These are phyloP conservation scores for Patella vulgata DNA, from an alignment of 1,140 invertebrate species.

Conservation along the genomic window DNA sequence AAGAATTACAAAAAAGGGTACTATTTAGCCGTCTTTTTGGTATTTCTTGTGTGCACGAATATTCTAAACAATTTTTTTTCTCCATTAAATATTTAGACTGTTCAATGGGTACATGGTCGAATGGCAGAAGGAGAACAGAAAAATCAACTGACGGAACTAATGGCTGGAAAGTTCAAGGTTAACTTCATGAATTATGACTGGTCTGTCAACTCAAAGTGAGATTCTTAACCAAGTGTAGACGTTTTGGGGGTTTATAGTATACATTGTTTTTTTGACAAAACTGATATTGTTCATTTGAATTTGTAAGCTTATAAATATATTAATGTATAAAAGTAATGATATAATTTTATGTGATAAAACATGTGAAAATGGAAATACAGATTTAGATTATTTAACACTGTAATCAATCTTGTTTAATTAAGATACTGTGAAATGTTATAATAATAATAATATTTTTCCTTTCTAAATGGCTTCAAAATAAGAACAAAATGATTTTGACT, in stretches of 20 bases:
- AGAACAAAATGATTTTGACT: too few species aligned
- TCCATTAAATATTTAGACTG: slow-evolving; percentile 46
- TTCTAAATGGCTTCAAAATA: too few species aligned
- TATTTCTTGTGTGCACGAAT: background rate
- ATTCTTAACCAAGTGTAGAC: background rate
- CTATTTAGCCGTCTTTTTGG: too few species aligned
- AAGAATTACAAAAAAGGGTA: too few species aligned
- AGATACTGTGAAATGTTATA: too few species aligned
- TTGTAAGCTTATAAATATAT: background rate
- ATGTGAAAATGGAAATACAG: too few species aligned
- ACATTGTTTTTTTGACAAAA: background rate
- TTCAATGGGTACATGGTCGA: slow-evolving; percentile 62
- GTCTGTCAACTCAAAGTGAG: slow-evolving; percentile 58
- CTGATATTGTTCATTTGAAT: background rate
- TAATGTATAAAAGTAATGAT: background rate
- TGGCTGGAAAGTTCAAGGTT: slow-evolving; percentile 57
- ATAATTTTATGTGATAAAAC: background rate
- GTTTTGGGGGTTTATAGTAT: background rate
- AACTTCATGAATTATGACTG: slow-evolving; percentile 64
- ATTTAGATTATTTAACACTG: too few species aligned
- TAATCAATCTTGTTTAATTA: too few species aligned
- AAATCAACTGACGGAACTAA: slow-evolving; percentile 53
- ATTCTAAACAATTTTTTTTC: background rate
- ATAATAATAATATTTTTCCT: too few species aligned
- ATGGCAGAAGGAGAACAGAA: slow-evolving; percentile 58